Conservation (phyloP, 2,888 invertebrate genomes). For the Ephialtes manifestator region DNA sequence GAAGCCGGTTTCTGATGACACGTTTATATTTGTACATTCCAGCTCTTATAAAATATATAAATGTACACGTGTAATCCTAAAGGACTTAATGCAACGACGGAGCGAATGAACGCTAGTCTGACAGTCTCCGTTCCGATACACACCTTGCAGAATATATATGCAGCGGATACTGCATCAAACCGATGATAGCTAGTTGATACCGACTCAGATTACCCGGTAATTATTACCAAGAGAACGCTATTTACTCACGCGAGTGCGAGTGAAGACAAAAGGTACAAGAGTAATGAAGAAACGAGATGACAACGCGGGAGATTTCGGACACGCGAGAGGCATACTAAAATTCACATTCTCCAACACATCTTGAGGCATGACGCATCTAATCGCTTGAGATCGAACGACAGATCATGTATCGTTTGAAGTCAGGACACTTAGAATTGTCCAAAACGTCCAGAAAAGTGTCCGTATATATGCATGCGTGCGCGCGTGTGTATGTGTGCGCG, state of each 20-base stretch:
- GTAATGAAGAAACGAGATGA: conserved; percentile 15
- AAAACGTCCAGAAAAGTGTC: no score
- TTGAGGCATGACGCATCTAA: not conserved
- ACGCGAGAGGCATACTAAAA: conserved; percentile 12
- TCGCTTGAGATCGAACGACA: no score
- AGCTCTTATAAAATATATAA: not conserved
- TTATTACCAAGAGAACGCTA: conserved; percentile 27
- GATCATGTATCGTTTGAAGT: no score
- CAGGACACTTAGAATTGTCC: no score
- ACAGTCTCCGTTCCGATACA: conserved; percentile 11
- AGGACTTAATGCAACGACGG: not conserved
- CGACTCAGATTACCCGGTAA: conserved; percentile 63
- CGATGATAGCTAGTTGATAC: conserved; percentile 74
- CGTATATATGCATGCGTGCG: no score
- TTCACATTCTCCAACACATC: not conserved
- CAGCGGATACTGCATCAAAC: conserved; percentile 72
- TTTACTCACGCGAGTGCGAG: conserved; percentile 44
- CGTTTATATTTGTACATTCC: not conserved
- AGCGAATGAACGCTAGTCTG: not conserved
- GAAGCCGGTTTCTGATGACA: not conserved
- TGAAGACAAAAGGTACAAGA: conserved; percentile 6
- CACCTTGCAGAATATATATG: conserved; percentile 4
- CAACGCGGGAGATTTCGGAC: not conserved
- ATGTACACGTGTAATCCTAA: not conserved
- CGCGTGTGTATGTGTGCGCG: no score